Conservation (phyloP, 1,140 invertebrate genomes). For the Apis dorsata region DNA sequence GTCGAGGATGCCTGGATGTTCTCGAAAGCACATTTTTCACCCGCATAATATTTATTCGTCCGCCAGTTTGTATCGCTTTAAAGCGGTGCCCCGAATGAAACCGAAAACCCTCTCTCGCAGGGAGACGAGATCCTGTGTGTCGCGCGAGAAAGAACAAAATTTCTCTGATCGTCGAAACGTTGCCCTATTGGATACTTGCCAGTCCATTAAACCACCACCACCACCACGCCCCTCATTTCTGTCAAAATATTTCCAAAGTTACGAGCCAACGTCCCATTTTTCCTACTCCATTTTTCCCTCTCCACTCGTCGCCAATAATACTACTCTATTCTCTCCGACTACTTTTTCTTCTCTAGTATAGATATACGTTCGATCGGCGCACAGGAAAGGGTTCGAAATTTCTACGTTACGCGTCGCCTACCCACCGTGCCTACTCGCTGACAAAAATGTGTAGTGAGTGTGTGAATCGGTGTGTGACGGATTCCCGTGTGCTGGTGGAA, state of each 20-base stretch:
- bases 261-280: constrained; percentile 43
- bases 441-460: neutral
- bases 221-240: constrained; percentile 72
- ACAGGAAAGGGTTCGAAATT: constrained; percentile 64
- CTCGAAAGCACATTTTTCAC: constrained; percentile 63
- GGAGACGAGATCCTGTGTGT: neutral
- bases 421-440: neutral
- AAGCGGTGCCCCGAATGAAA: constrained; percentile 45
- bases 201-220: constrained; percentile 17
- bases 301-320: neutral
- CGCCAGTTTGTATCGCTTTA: constrained; percentile 60
- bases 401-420: constrained; percentile 27
- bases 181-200: constrained; percentile 2
- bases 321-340: neutral
- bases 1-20: constrained; percentile 63
- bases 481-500: constrained; percentile 31
- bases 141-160: neutral
- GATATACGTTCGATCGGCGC: neutral
- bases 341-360: neutral
- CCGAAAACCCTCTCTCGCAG: constrained; percentile 33
- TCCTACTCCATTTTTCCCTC: constrained; percentile 3
- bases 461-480: constrained; percentile 41
- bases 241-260: constrained; percentile 77
- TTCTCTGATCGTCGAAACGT: neutral
- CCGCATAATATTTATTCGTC: constrained; percentile 61